Evolutionary conservation across 2,888 invertebrate genomes (phyloP), one percentile per base, ranked within the genome.

Genomic region (Cremastobaeus sp.): DNA sequence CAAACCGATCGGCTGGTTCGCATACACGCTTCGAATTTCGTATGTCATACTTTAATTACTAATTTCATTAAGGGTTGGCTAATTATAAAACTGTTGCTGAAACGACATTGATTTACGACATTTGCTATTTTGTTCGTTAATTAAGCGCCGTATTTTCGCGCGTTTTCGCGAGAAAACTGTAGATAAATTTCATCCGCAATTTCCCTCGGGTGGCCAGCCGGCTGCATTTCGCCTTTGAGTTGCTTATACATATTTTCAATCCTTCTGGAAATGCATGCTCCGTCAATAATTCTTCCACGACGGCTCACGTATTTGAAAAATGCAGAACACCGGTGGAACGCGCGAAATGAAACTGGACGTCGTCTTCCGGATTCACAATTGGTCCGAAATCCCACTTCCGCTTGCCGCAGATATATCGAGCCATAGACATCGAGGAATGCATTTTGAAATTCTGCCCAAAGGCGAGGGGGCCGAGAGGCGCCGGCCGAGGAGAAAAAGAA

Each of bases 251-350:
- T 57, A 47, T 66, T 50, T 45, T 11, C 52, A 37, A 32, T 25
- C 25, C 18, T 54, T 32, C 20, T 47, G 20, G 35, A 52, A 52
- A 60, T 47, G 47, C 60, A 32, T 47, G 54, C 34, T 25, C 39
- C 52, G 45, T 69, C 69, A 45, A 69, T 60, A 60, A 69, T 69
- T 69, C 69, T 69, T 60, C 32, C 54, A 41, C 69, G 52, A 68
- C 68, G 52, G 68, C 78, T 74, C 74, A 72, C 69, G 69, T 69
- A 69, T 69, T 39, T 45, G 60, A 60, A 70, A 71, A 72, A 72
- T 72, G 57, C 64, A 59, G 69, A 74, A 52, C 41, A 37, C 30
- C 48, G 17, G n/a, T 11, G 55, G 69, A 74, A 74, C 69, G 65
- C 65, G 52, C 41, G 48, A 74, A 70, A 74, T 74, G 70, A 74